These are phyloP conservation scores for Proisotoma minuta DNA, from an alignment of 2,888 invertebrate species.

Conservation along the genomic window DNA sequence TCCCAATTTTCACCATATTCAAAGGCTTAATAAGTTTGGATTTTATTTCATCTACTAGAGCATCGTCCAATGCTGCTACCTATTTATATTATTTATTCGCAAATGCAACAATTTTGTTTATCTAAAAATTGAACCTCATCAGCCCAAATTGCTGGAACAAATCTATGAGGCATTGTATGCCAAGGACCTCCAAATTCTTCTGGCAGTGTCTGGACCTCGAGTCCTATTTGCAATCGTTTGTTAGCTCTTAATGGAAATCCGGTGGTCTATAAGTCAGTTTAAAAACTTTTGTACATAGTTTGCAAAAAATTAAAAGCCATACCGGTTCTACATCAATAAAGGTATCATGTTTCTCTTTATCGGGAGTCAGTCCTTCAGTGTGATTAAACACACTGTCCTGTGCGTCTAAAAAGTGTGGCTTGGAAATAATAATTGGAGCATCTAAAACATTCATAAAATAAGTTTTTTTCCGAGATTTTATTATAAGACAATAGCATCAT, in stretches of 20 bases:
- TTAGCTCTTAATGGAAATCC: conserved; percentile 38
- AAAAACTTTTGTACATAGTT: not conserved
- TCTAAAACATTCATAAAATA: conserved; percentile 27
- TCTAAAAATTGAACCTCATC: conserved; percentile 32
- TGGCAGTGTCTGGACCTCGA: conserved; percentile 34
- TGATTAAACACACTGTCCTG: conserved; percentile 5
- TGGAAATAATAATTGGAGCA: conserved; percentile 50
- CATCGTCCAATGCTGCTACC: conserved; percentile 20
- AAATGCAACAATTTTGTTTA: not conserved
- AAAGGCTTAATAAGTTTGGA: conserved; percentile 25
- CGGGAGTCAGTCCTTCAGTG: conserved; percentile 42
- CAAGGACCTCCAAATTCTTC: conserved; percentile 11
- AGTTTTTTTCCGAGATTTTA: not conserved
- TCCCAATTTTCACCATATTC: conserved; percentile 20
- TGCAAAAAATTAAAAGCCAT: conserved; percentile 4
- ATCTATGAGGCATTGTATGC: conserved; percentile 27
- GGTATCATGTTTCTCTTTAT: conserved; percentile 48
- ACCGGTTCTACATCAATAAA: conserved; percentile 51
- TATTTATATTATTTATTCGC: not conserved
- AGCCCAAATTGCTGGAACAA: conserved; percentile 43
- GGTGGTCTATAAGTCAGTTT: conserved; percentile 28
- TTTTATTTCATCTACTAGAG: conserved; percentile 26
- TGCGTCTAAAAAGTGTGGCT: conserved; percentile 49
- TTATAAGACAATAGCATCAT: not conserved
- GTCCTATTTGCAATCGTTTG: conserved; percentile 41